Evolutionary conservation across 2,113 vertebrate species (phyloP), one percentile per base, ranked within the genome.

Genomic region (Psilopsiagon aymara): DNA sequence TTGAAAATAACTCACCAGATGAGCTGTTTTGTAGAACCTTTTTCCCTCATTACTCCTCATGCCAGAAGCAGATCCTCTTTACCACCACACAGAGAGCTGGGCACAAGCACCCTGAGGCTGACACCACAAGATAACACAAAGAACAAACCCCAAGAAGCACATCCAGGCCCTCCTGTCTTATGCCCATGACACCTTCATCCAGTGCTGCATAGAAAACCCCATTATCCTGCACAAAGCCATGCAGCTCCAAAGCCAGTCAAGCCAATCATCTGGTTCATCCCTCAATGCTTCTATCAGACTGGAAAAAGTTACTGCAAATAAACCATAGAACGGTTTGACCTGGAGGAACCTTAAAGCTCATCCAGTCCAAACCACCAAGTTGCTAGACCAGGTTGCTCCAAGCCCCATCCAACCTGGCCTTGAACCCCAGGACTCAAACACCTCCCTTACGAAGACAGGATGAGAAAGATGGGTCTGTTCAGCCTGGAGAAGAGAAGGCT

Each of bases 141-240:
- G 24, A 66, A 67, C 64, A 19, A 19, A 60, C 10, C 29, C 33
- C 57, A 66, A 41, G 11, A 28, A 25, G 27, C 53, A 13, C 10
- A 35, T 16, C 9, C 16, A 62, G 44, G 6, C 31, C 20, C 74
- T 90, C 12, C 46, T 19, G 21, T 2, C 19, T 21, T 47, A 41
- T 74, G 37, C 43, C n/a, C 25, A 18, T 0, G 73, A 67, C 35
- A 28, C 52, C 62, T 12, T 64, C 60, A 70, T 3, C 13, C 52
- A 20, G 27, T 0, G 13, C 67, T 49, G 55, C 41, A 44, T 28
- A 46, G 46, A 67, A 52, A 63, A 2, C 31, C 12, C 23, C 69
- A 3, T 0, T 60, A 17, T 6, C 64, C 76, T 3, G 7, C 64
- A 18, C 0, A 0, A 28, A 37, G 47, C 18, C 0, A 23, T 1